Base-by-base conservation (phyloP, 2,113 vertebrate genomes). In the Mesocricetus auratus region DNA sequence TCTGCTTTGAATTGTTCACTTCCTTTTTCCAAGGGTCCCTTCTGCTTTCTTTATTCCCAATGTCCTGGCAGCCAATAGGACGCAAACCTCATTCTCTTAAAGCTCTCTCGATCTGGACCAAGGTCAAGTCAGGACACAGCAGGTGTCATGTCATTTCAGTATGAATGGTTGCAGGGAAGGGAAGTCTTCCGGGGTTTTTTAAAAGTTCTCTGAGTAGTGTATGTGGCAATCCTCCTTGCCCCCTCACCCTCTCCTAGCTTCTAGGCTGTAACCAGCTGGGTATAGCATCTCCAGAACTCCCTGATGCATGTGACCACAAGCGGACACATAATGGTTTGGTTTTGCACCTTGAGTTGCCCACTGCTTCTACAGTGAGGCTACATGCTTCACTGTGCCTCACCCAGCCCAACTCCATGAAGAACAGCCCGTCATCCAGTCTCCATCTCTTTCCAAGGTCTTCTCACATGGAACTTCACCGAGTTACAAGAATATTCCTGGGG, bases 381-480 rank as follows among this genome's bases (percentile, higher is more conserved):
- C 3, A 26, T 19, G 31, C 36, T 75, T 66, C 21, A 1, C 8
- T 0, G 2, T 56, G 11, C 15, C 22, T 16, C 4, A 31, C 19
- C 26, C 26, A 89, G 45, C 10, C 11, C 62, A 56, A 17, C 2
- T 7, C 15, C 56, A 2, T 8, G 10, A 17, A 17, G 24, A 13
- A 15, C 0, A n/a, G 17, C 29, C 39, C 15, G 8, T 11, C 1
- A 29, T 78, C 24, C 75, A 42, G 15, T 19, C 62, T 81, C 45
- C 31, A 22, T 33, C 16, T 53, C 47, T 75, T 71, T 16, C n/a
- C 19, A 4, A 42, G 56, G 58, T n/a, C 16, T 53, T 77, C 42
- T 26, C 13, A 4, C 4, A 4, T 8, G 1, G 24, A 50, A 39
- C 5, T 9, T 6, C 13, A 33, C 7, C 1, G 29, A 62, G 31